Base-by-base conservation (phyloP, 2,113 vertebrate genomes). In the Varanus komodoensis region DNA sequence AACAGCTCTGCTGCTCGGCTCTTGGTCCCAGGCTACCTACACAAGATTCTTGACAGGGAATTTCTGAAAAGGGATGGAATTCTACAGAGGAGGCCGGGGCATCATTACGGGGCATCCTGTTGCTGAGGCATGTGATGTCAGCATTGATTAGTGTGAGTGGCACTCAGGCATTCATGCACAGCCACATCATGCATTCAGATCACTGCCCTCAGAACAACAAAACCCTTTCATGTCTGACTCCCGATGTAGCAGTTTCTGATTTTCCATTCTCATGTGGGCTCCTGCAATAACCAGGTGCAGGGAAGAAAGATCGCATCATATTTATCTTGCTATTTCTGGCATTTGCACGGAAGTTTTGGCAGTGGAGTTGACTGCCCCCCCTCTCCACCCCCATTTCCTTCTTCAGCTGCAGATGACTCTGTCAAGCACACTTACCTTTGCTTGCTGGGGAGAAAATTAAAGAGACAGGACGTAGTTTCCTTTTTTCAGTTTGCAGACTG, bases 381-480 rank as follows among this genome's bases (percentile, higher is more conserved):
- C 38, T 44, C 38, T 3, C 38, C 38, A 50, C 61, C 17, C 34
- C n/a, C 9, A 77, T 92, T 68, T 50, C 64, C 27, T 61, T 34
- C 81, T 84, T 71, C 27, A 77, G 75, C 61, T 87, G 57, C 57
- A 69, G 79, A 82, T 61, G 87, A 89, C 34, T 86, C 84, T 89
- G 61, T 73, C 83, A n/a, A 15, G 0, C 0, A 69, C 81, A 38
- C 48, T 71, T 67, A 67, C 67, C 74, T 69, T 50, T 82, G 77
- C 61, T 0, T 1, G 44, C 14, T 14, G 23, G 34, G 4, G 15
- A 48, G 4, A 44, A 78, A 14, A 71, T 68, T 34, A 87, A 80
- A 68, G 89, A 15, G 25, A 27, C 67, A 74, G 69, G 19, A 86
- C 17, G 14, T 67, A 19, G 9, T 84, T 25, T 78, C 52, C 38